Conservation (phyloP, 2,113 vertebrate species). For the Neotoma lepida region DNA sequence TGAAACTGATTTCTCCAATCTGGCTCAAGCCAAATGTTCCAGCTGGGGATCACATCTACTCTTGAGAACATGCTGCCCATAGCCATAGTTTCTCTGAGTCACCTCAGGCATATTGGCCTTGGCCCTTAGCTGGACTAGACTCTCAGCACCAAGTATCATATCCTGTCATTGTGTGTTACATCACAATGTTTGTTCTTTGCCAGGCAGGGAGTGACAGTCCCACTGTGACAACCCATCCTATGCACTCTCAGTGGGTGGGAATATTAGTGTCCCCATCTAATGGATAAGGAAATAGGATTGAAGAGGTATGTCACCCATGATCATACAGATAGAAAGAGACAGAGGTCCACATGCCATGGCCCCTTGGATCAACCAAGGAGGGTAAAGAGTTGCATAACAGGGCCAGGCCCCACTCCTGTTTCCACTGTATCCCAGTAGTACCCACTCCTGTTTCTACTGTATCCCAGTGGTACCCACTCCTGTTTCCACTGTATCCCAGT, state of each 20-base stretch:
- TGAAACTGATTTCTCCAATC: background rate
- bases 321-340: background rate
- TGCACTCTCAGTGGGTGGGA: background rate
- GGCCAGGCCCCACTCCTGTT: background rate
- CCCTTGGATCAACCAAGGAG: background rate
- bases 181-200: background rate
- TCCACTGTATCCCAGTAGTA: background rate
- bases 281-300: background rate
- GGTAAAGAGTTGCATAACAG: background rate
- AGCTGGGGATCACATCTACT: background rate
- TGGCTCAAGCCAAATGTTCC: background rate
- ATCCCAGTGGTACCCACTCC: background rate
- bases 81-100: background rate
- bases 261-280: background rate
- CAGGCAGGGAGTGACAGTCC: background rate
- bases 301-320: background rate
- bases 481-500: background rate
- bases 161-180: background rate
- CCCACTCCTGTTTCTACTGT: too few species aligned
- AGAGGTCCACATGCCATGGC: background rate
- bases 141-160: background rate
- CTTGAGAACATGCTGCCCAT: conserved; percentile 30
- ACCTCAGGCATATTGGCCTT: background rate
- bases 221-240: background rate
- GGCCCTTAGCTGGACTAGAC: background rate